Conservation (phyloP, 2,888 invertebrate genomes). For the Catotricha subobsoleta region DNA sequence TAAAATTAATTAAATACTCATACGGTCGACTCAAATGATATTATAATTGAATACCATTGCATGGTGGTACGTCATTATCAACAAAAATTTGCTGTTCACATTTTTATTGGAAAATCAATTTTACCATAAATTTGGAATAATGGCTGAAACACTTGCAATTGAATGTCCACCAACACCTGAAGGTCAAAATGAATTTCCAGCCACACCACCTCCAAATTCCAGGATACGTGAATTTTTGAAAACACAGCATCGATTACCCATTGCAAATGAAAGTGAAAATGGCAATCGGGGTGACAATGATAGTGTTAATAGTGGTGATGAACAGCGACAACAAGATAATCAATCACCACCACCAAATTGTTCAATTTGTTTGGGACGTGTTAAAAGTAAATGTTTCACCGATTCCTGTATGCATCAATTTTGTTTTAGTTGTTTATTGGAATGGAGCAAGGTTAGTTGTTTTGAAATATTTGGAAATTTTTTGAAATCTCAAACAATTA, state of each 20-base stretch:
- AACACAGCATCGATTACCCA: neutral
- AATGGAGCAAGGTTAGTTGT: constrained; percentile 69
- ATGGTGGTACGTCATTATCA: no score
- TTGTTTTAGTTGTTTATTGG: constrained; percentile 79
- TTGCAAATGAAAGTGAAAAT: neutral
- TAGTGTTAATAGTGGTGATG: constrained; percentile 17
- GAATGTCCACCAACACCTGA: constrained; percentile 15
- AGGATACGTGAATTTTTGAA: constrained; percentile 5
- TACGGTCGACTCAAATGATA: no score
- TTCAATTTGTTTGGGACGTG: constrained; percentile 77
- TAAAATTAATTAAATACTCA: no score
- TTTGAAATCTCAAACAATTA: no score
- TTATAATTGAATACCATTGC: no score
- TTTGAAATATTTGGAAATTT: no score
- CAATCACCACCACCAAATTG: constrained; percentile 70
- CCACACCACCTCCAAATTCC: neutral
- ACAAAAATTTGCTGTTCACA: no score
- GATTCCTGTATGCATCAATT: constrained; percentile 88
- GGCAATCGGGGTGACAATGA: neutral
- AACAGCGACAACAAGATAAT: constrained; percentile 10
- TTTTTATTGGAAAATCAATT: no score
- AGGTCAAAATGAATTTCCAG: constrained; percentile 2
- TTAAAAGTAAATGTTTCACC: constrained; percentile 77
- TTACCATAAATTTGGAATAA: neutral
- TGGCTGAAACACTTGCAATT: constrained; percentile 9